Evolutionary conservation across 2,888 invertebrate species (phyloP).

Genomic region (Erannis defoliaria): DNA sequence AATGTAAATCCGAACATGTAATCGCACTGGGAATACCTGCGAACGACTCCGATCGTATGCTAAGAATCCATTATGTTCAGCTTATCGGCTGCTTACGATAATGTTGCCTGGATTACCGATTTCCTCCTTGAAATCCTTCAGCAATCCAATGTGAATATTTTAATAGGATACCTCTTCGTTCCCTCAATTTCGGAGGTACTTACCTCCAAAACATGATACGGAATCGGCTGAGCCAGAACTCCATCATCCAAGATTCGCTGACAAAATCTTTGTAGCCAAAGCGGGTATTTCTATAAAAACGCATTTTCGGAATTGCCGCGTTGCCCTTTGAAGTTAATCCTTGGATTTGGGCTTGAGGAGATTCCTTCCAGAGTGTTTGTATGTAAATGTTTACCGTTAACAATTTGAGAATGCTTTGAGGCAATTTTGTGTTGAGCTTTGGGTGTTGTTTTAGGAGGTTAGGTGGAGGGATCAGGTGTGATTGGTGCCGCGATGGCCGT

Average conservation of each 20-base stretch:
- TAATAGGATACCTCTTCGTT: constrained; percentile 53
- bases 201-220: constrained; percentile 67
- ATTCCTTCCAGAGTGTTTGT: constrained; percentile 58
- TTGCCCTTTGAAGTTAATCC: constrained; percentile 82
- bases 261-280: constrained; percentile 77
- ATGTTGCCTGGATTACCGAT: constrained; percentile 40
- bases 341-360: constrained; percentile 68
- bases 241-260: constrained; percentile 69
- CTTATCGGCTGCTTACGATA: constrained; percentile 37
- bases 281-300: constrained; percentile 81
- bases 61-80: constrained; percentile 26
- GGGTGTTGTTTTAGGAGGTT: constrained; percentile 29
- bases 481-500: constrained; percentile 56
- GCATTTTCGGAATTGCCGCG: constrained; percentile 78
- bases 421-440: constrained; percentile 53
- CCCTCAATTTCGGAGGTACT: constrained; percentile 42
- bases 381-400: constrained; percentile 63
- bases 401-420: constrained; percentile 61
- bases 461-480: constrained; percentile 47
- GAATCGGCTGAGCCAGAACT: constrained; percentile 67
- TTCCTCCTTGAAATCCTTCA: constrained; percentile 43
- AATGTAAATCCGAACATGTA: constrained; percentile 19
- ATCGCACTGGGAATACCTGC: constrained; percentile 3
- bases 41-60: constrained; percentile 10
- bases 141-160: constrained; percentile 51